These are phyloP conservation scores for Scomber japonicus DNA, from an alignment of 2,113 vertebrate species.

Conservation along the genomic window DNA sequence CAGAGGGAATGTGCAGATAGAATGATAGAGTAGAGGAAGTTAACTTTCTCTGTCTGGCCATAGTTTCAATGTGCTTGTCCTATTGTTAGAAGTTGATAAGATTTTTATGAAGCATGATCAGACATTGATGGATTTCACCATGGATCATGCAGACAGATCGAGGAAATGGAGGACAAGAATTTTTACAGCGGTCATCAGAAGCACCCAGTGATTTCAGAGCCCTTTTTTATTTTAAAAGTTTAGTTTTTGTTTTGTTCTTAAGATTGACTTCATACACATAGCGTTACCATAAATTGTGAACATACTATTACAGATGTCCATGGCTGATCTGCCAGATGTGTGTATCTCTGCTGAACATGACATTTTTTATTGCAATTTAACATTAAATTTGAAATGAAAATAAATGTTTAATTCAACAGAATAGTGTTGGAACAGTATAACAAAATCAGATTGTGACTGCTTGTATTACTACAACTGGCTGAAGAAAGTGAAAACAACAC, in stretches of 20 bases:
- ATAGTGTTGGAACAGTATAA: not conserved
- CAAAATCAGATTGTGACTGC: not conserved
- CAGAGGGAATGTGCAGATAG: conserved; percentile 60
- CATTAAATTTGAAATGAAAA: not conserved
- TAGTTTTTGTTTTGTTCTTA: conserved; percentile 22
- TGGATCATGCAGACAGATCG: conserved; percentile 76
- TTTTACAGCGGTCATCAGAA: conserved; percentile 46
- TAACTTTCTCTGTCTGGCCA: conserved; percentile 56
- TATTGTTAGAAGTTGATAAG: conserved; percentile 84
- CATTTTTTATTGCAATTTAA: not conserved
- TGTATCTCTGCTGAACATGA: not conserved
- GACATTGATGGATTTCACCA: conserved; percentile 78
- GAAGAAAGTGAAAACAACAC: not conserved
- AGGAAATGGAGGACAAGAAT: conserved; percentile 46
- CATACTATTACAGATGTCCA: not conserved
- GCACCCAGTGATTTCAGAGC: conserved; percentile 8
- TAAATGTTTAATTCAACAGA: not conserved
- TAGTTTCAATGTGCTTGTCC: conserved; percentile 58
- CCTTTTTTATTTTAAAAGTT: conserved; percentile 10
- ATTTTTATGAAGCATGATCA: conserved; percentile 80
- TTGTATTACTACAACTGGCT: not conserved
- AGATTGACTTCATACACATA: conserved; percentile 1
- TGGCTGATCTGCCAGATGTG: not conserved
- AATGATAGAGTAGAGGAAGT: conserved; percentile 77
- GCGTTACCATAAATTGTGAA: not conserved